phyloP scores from a whole-genome alignment of 2,113 vertebrate genomes.

The Indri indri region DNA sequence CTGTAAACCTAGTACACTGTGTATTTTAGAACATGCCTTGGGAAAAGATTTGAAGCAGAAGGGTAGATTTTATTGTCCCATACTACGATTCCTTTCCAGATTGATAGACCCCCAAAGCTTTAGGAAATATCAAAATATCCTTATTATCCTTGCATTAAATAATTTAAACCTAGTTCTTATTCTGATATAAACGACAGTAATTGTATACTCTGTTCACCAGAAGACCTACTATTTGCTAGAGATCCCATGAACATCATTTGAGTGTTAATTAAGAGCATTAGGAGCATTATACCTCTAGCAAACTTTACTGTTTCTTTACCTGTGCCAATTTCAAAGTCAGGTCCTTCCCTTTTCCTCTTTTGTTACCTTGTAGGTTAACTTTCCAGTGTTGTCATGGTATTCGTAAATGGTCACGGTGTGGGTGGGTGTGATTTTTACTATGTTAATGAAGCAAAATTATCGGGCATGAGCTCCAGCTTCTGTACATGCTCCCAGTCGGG shows the following conservation, averaged over 20 bases:
- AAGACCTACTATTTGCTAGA: neutral
- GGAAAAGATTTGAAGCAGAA: neutral
- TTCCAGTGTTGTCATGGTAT: too few relatives aligned
- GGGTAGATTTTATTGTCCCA: neutral
- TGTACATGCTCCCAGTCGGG: too few relatives aligned
- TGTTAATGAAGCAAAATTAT: too few relatives aligned
- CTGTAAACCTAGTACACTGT: neutral
- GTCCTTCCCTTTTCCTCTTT: neutral
- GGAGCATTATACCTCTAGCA: neutral
- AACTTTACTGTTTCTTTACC: neutral
- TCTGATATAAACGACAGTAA: neutral
- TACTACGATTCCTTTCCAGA: neutral
- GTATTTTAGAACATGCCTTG: neutral
- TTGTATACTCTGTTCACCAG: accelerated
- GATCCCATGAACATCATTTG: neutral
- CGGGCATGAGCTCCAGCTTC: too few relatives aligned
- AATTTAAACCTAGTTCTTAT: neutral
- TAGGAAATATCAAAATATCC: neutral
- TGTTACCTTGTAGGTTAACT: too few relatives aligned
- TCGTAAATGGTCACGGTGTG: too few relatives aligned
- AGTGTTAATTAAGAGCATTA: neutral
- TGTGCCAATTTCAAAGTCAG: neutral
- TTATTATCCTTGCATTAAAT: neutral
- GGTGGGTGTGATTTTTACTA: too few relatives aligned
- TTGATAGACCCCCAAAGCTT: accelerated